Conservation (phyloP, 2,113 vertebrate genomes). For the Amazona vittata region DNA sequence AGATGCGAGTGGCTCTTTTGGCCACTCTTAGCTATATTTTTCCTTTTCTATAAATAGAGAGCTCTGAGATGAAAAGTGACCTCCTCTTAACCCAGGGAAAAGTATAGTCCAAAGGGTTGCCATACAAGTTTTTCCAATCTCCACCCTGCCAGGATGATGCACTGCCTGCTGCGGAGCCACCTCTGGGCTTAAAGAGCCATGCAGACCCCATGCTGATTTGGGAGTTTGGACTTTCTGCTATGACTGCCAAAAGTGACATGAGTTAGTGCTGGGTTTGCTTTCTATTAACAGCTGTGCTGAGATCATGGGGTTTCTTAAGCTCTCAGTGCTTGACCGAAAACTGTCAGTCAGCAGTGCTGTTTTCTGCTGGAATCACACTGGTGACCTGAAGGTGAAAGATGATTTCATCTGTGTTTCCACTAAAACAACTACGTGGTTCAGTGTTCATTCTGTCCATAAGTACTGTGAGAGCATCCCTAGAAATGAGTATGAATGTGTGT, state of each 20-base stretch:
- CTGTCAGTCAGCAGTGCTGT: conserved; percentile 50
- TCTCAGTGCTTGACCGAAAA: background rate
- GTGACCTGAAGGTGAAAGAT: conserved; percentile 59
- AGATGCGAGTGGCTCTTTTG: background rate
- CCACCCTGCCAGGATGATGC: conserved; percentile 8
- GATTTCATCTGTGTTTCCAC: conserved; percentile 53
- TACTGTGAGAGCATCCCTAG: background rate
- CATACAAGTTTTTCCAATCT: conserved; percentile 19
- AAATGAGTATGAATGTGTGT: background rate
- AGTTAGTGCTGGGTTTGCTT: conserved; percentile 60
- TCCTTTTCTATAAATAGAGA: background rate
- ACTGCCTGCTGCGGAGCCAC: background rate
- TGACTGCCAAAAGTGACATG: conserved; percentile 53
- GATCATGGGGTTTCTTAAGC: conserved; percentile 65
- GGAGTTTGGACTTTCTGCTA: conserved; percentile 50
- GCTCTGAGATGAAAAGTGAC: background rate
- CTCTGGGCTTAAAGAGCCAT: conserved; percentile 32
- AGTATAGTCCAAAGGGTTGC: background rate
- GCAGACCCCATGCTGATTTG: conserved; percentile 45
- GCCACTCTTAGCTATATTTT: background rate
- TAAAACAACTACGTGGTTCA: conserved; percentile 9
- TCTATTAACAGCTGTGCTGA: conserved; percentile 63
- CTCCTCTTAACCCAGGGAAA: background rate
- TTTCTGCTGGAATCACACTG: conserved; percentile 46
- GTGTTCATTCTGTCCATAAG: background rate